Evolutionary conservation across 2,888 invertebrate species (phyloP), one percentile per base, ranked within the genome.

Genomic region (Margaritifera margaritifera): DNA sequence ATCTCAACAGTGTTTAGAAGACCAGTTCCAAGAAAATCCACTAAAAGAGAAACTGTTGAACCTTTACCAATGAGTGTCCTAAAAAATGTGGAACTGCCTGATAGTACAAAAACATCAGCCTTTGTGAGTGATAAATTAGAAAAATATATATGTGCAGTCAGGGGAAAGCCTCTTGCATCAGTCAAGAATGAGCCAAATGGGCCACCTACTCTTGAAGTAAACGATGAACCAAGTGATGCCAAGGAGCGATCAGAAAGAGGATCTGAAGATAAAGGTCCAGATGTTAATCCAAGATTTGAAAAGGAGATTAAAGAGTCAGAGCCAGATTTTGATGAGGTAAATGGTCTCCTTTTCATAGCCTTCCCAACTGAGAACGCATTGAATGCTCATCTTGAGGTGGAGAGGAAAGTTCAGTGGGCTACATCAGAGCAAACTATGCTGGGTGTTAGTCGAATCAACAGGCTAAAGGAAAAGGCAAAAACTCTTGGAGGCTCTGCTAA

Each of bases 271-370:
- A 25, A 55, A 53, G 22, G 25, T 20, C 18, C 11, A 57, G 56
- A 25, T 64, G 19, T 24, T n/a, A 55, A 68, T 55, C 56, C 22
- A 42, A 54, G 64, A 31, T 52, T 75, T 1, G 64, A 68, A 51
- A 65, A 66, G 27, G 59, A 71, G 11, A 20, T 76, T n/a, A 65
- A 70, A 20, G 75, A 71, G 22, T 65, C 66, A 64, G 74, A 81
- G 42, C 86, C 87, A 50, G 87, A 86, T 66, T 81, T 87, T 72
- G 85, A 86, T 77, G 84, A 84, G 66, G 75, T 87, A 6, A 84
- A 85, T 69, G 86, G 84, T 15, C 63, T 83, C 25, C 70, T 86
- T 25, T 87, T 87, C 64, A 71, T 85, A 64, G 86, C 86, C 1
- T 87, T 87, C 72, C 69, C 83, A 18, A 71, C 72, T 53, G 81